Base-by-base conservation (phyloP, 2,797 vertebrate species). In the Gastrophryne carolinensis region DNA sequence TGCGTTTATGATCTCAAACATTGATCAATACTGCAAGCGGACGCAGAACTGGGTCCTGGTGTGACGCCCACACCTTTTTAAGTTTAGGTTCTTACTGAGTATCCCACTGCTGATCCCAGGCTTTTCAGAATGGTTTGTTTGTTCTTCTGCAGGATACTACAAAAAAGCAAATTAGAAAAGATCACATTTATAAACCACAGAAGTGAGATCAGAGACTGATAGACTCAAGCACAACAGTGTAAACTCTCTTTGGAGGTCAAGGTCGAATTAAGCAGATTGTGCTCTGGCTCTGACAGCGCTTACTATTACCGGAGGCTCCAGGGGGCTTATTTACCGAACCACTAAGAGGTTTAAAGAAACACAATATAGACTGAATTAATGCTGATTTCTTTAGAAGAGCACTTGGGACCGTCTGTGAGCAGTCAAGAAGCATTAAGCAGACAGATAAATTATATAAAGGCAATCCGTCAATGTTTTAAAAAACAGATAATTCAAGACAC, bases 231-330 rank as follows among this genome's bases (percentile, higher is more conserved):
- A 60, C 12, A 19, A 11, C n/a, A 37, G 37, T 37, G 29, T 19
- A 9, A 19, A 26, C 21, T 21, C 19, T 62, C n/a, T 62, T 21
- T 9, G 29, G 44, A 73, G 47, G 58, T 73, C 71, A 64, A 35
- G 69, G 69, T 62, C 41, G 39, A 17, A 63, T 11, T 21, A 64
- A 64, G 47, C 49, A 54, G 60, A 54, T 64, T 73, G 71, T 54
- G 27, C 4, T 10, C 10, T 13, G 26, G 21, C 17, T 63, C 58
- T 62, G 60, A 63, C 47, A 72, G 47, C 39, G 58, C 19, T 53
- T 54, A 17, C 35, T 39, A 73, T 73, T 73, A 63, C 24, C 5
- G 2, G 10, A 29, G 17, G 2, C 60, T 44, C 39, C 26, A 54
- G 71, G 71, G 34, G 60, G 47, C 49, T 64, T 17, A 23, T 64